phyloP scores from a whole-genome alignment of 2,113 vertebrate species.

The Isichthys henryi region DNA sequence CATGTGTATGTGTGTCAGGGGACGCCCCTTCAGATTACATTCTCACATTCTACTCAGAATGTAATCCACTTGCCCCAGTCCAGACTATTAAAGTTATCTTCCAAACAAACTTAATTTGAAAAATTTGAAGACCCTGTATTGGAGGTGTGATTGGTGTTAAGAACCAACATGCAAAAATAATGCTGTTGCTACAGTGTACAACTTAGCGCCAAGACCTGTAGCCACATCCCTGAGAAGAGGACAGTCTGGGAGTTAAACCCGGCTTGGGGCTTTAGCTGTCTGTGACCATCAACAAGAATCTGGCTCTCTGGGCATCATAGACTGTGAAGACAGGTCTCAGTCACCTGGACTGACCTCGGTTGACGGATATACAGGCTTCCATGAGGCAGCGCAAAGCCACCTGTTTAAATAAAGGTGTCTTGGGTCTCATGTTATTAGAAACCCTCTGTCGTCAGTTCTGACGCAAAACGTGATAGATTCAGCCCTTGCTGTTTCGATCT shows the following conservation, averaged over 20 bases:
- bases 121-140: background rate
- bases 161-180: background rate
- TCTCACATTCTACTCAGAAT: background rate
- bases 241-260: background rate
- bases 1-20: background rate
- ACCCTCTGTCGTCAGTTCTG: background rate
- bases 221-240: background rate
- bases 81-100: background rate
- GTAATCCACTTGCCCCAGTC: background rate
- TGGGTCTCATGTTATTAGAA: background rate
- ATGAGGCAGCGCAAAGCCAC: background rate
- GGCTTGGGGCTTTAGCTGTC: background rate
- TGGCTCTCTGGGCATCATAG: background rate
- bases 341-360: background rate
- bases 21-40: background rate
- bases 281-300: background rate
- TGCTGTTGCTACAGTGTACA: background rate
- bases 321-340: background rate
- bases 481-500: background rate
- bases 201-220: background rate
- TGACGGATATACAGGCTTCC: background rate
- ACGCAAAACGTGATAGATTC: background rate
- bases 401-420: background rate
- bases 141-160: background rate
- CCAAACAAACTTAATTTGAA: background rate